Evolutionary conservation across 2,113 vertebrate species (phyloP), one percentile per base, ranked within the genome.

Genomic region (Phrynosoma platyrhinos): DNA sequence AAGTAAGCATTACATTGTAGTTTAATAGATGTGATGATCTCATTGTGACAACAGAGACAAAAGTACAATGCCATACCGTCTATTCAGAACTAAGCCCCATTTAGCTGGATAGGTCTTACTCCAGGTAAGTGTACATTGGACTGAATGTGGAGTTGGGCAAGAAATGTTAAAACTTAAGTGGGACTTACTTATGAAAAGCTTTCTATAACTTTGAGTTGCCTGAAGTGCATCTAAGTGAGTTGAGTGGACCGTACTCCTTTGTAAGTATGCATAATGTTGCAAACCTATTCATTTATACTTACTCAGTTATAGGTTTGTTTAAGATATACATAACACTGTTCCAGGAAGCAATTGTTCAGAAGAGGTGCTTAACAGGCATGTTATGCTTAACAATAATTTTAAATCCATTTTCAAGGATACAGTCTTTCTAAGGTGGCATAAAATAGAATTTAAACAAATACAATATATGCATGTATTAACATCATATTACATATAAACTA

Each of bases 161-260:
- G 93, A 88, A 95, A 93, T 85, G 84, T 88, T 87, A 93, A 64
- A 71, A 81, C 85, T 76, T 89, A 21, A 84, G 30, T 77, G 74
- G 72, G 32, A 64, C 52, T 64, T 78, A 68, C 75, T 78, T n/a
- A 36, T 76, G 47, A 71, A 47, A 69, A 52, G 40, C 7, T 13
- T 5, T 83, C 18, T 47, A 71, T 58, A 25, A 12, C 10, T 25
- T 69, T 83, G 64, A 68, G 64, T 14, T 83, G 36, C 68, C 81
- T 69, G 36, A 83, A 83, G 27, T 52, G 23, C 12, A 25, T 66
- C 18, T 47, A 6, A 40, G 32, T 62, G 32, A 42, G 9, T 64
- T 32, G 55, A 42, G 21, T 64, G 58, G 9, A 64, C 64, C 79
- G 32, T 30, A 62, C 30, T 12, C 36, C 72, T 52, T 30, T 12